Percentiles rank a stretch among this genome's conserved stretches.
Conservation (phyloP, 2,113 vertebrate species). For the Bungarus multicinctus region DNA sequence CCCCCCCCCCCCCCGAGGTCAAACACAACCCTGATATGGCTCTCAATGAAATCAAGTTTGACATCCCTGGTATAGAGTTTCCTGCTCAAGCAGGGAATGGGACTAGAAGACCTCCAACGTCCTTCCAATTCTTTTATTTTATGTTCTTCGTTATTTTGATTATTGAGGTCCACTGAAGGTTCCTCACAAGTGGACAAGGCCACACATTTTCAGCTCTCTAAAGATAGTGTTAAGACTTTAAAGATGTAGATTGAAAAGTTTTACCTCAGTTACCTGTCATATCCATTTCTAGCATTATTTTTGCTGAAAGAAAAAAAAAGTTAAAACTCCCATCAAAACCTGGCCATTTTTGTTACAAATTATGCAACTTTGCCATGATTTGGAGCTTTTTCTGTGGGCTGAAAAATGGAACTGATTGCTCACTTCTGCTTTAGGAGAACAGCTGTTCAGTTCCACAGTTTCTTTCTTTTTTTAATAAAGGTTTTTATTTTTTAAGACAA, state of each 20-base stretch:
- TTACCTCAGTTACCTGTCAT: not conserved
- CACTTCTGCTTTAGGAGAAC: not conserved
- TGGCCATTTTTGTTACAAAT: not conserved
- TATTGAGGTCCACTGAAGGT: not conserved
- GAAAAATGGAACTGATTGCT: not conserved
- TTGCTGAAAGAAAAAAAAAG: not conserved
- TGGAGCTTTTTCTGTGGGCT: not conserved
- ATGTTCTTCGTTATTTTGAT: not conserved
- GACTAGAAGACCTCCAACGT: too few species aligned
- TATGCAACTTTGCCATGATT: not conserved
- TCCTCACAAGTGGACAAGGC: not conserved
- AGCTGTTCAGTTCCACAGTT: not conserved
- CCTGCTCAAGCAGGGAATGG: too few species aligned
- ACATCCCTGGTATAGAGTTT: too few species aligned
- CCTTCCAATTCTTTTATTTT: too few species aligned
- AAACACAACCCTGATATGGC: too few species aligned
- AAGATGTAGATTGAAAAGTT: not conserved
- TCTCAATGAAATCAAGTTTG: too few species aligned
- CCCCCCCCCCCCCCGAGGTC: too few species aligned
- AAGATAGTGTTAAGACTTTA: not conserved
- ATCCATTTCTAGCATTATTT: not conserved
- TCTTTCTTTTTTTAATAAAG: too few species aligned
- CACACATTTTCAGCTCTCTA: not conserved
- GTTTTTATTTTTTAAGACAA: too few species aligned
- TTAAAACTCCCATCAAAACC: not conserved